Conservation (phyloP, 2,888 invertebrate species). For the Trachelus troglodyta region DNA sequence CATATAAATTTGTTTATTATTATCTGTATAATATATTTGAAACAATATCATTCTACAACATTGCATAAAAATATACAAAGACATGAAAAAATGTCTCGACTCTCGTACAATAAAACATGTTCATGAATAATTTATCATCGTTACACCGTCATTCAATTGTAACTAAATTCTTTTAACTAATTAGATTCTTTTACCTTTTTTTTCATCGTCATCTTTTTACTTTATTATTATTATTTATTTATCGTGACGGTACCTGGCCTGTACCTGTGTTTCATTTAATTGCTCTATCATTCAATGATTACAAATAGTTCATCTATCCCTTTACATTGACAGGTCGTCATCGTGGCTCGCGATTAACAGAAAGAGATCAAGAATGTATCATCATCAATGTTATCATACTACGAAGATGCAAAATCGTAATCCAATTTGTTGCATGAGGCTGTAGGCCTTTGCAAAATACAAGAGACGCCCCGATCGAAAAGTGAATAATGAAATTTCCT, state of each 20-base stretch:
- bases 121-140: slow-evolving; percentile 55
- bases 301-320: slow-evolving; percentile 26
- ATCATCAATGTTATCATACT: too few species aligned
- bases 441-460: too few species aligned
- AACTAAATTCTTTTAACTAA: slow-evolving; percentile 39
- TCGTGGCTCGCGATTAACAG: too few species aligned
- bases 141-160: slow-evolving; percentile 36
- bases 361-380: too few species aligned
- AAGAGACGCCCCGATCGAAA: too few species aligned
- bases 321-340: slow-evolving; percentile 12
- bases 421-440: too few species aligned
- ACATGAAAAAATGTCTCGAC: slow-evolving; percentile 66
- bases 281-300: slow-evolving; percentile 31
- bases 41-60: slow-evolving; percentile 67
- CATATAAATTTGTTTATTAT: slow-evolving; percentile 66
- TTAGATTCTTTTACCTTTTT: slow-evolving; percentile 35
- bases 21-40: slow-evolving; percentile 67
- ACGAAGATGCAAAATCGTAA: too few species aligned
- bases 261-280: slow-evolving; percentile 37
- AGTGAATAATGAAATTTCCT: too few species aligned
- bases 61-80: slow-evolving; percentile 67
- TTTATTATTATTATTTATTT: slow-evolving; percentile 33
- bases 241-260: slow-evolving; percentile 35
- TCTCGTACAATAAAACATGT: slow-evolving; percentile 64
- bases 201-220: slow-evolving; percentile 23